These are phyloP conservation scores for Dendrocincla tyrannina DNA, from an alignment of 2,797 vertebrate genomes.

Conservation along the genomic window DNA sequence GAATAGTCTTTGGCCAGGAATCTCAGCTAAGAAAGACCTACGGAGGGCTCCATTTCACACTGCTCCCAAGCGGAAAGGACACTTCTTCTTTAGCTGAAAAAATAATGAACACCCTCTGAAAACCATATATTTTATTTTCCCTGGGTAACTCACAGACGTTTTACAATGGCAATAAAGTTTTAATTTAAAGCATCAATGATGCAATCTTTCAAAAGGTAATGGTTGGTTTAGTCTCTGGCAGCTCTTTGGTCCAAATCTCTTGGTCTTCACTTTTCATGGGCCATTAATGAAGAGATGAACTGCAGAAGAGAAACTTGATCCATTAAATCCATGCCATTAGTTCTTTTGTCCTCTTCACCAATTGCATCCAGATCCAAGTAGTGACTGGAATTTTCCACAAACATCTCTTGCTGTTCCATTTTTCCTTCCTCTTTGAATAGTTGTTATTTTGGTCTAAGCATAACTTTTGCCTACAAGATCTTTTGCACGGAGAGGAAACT, in stretches of 20 bases:
- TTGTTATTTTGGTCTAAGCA: constrained; percentile 12
- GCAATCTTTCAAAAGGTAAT: constrained; percentile 53
- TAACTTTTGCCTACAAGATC: constrained; percentile 20
- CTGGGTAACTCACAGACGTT: background rate
- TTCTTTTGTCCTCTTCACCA: constrained; percentile 52
- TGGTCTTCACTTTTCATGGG: constrained; percentile 61
- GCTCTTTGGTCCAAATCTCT: constrained; percentile 52
- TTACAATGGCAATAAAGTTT: constrained; percentile 58
- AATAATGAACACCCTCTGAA: background rate
- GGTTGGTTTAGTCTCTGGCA: constrained; percentile 57
- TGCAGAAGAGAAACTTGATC: constrained; percentile 53
- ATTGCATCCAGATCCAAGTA: background rate
- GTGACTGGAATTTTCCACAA: constrained; percentile 48
- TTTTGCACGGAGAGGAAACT: background rate
- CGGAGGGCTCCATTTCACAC: background rate
- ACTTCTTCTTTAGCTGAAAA: constrained; percentile 19
- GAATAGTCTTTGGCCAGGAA: background rate
- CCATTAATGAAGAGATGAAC: constrained; percentile 65
- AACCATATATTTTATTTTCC: constrained; percentile 38
- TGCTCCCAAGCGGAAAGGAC: background rate
- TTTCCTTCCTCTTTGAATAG: background rate
- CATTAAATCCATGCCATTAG: constrained; percentile 48
- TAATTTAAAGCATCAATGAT: constrained; percentile 61
- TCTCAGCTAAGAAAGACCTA: background rate
- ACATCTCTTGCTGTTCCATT: background rate